Evolutionary conservation across 2,113 vertebrate genomes (phyloP), one percentile per base, ranked within the genome.

Genomic region (Nesoenas mayeri): DNA sequence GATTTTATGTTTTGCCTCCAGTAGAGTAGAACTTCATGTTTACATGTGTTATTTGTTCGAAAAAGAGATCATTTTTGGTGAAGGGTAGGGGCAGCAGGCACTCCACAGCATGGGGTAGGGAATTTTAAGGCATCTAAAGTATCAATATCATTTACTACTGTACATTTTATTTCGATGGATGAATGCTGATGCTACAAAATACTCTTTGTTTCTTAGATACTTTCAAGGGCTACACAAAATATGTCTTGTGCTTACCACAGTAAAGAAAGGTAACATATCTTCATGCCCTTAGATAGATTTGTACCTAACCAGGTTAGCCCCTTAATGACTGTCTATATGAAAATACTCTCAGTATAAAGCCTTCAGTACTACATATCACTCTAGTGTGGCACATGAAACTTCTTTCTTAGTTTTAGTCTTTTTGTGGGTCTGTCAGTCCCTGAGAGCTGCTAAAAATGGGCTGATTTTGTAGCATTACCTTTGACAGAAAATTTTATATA

Each of bases 31-130:
- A 73, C 50, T 42, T 65, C 12, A 48, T 32, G 12, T 61, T 32
- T 85, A 22, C 9, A 28, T 56, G 9, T 13, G 78, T 56, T 57
- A 47, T 24, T 73, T 73, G 11, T 5, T 69, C 6, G 24, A 42
- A 38, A 70, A 57, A 17, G 2, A 1, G 5, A 29, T 47, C 3
- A 53, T 19, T 82, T 90, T 56, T 21, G n/a, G 3, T 20, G 9
- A 44, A 15, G 26, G 2, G 0, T 20, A 5, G 5, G 13, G 26
- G 6, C 1, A 36, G 9, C 20, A 84, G 29, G 12, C 15, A 64
- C 5, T 22, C 28, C 38, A 26, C 3, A 50, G 3, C 5, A 26
- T 64, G 9, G 3, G 5, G 6, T 24, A 19, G 24, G 71, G 8
- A 79, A 54, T 44, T 79, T 66, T 36, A 71, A 40, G 53, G 3